Evolutionary conservation across 2,888 invertebrate genomes (phyloP).

Genomic region (Hirtodrosophila confusa): DNA sequence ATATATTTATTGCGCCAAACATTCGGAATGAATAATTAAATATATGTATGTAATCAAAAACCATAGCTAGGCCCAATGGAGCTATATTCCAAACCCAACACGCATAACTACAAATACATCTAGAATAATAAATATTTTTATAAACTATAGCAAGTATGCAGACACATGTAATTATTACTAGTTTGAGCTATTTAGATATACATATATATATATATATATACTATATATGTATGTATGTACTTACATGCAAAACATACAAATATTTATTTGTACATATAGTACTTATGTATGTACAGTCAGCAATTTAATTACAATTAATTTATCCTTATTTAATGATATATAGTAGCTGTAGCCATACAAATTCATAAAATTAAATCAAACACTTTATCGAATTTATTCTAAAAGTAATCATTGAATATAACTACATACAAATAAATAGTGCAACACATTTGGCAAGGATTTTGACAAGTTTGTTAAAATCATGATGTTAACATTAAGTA

Average conservation of each 20-base stretch:
- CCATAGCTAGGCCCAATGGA: constrained; percentile 43
- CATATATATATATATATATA: constrained; percentile 28
- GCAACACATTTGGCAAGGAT: constrained; percentile 6
- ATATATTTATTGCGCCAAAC: constrained; percentile 65
- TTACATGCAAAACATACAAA: constrained; percentile 8
- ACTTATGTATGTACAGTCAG: constrained; percentile 30
- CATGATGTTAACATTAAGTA: constrained; percentile 34
- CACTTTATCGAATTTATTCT: constrained; percentile 63
- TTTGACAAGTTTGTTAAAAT: constrained; percentile 30
- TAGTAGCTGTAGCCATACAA: constrained; percentile 29
- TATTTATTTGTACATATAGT: constrained; percentile 27
- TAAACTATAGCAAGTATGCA: constrained; percentile 59
- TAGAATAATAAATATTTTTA: constrained; percentile 65
- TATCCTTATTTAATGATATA: constrained; percentile 33
- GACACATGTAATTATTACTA: constrained; percentile 51
- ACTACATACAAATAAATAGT: constrained; percentile 20
- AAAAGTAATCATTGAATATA: constrained; percentile 47
- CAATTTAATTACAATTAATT: constrained; percentile 42
- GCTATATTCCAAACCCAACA: constrained; percentile 40
- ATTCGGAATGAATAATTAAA: constrained; percentile 55
- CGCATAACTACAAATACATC: constrained; percentile 36
- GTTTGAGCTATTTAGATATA: constrained; percentile 49
- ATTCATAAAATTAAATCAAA: constrained; percentile 39
- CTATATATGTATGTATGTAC: constrained; percentile 34
- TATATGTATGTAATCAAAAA: constrained; percentile 31